Percentiles rank a stretch among this genome's conserved stretches.
These are phyloP conservation scores for Cheilinus undulatus DNA, from an alignment of 2,113 vertebrate genomes.

Conservation along the genomic window DNA sequence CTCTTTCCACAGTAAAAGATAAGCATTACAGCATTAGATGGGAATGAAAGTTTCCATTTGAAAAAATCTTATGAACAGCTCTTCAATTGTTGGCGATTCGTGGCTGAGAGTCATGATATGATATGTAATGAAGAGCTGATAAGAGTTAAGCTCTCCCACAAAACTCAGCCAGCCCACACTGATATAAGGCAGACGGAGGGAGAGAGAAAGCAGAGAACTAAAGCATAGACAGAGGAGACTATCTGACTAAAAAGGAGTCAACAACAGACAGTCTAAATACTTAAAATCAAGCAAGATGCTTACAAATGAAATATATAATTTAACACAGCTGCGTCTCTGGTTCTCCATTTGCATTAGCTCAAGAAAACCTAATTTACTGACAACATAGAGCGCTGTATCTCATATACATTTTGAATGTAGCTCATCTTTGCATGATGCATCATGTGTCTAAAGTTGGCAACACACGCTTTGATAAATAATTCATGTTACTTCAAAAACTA, in stretches of 20 bases:
- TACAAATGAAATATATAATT: conserved; percentile 26
- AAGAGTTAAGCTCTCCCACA: conserved; percentile 23
- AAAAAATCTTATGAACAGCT: conserved; percentile 32
- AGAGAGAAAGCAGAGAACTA: background rate
- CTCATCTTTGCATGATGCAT: conserved; percentile 35
- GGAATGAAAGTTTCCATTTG: conserved; percentile 51
- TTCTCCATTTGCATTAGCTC: conserved; percentile 53
- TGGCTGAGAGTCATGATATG: conserved; percentile 36
- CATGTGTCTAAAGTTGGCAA: conserved; percentile 28
- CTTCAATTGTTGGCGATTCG: conserved; percentile 31
- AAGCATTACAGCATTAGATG: conserved; percentile 41
- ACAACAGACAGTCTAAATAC: background rate
- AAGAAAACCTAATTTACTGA: conserved; percentile 39
- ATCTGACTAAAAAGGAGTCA: conserved; percentile 1
- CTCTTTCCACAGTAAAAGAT: conserved; percentile 52
- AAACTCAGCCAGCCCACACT: conserved; percentile 22
- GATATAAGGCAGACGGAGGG: conserved; percentile 15
- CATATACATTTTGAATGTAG: conserved; percentile 33
- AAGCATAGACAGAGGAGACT: conserved; percentile 1
- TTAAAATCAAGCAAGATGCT: conserved; percentile 22
- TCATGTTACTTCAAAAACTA: conserved; percentile 42
- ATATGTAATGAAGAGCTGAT: conserved; percentile 57
- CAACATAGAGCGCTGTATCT: conserved; percentile 11
- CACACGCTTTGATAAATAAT: conserved; percentile 62
- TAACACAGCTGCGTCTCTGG: conserved; percentile 6